These are phyloP conservation scores for Poeciliopsis presidionis DNA, from an alignment of 2,797 vertebrate species.

Conservation along the genomic window DNA sequence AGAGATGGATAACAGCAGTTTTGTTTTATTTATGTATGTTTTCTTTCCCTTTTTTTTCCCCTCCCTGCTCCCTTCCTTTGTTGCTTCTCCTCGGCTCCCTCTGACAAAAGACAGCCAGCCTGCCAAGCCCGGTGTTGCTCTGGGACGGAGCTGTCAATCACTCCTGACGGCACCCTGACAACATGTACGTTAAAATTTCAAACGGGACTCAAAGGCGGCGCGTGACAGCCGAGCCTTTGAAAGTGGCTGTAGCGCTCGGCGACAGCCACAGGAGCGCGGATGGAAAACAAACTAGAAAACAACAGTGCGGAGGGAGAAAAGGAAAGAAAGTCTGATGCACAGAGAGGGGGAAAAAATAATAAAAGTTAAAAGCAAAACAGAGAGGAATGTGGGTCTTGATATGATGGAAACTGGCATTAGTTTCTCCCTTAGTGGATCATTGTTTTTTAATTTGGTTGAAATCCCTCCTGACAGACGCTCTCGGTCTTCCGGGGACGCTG, in stretches of 20 bases:
- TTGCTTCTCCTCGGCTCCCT: slow-evolving; percentile 82
- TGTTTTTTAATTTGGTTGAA: slow-evolving; percentile 82
- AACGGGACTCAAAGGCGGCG: slow-evolving; percentile 84
- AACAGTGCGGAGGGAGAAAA: slow-evolving; percentile 74
- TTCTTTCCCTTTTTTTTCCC: slow-evolving; percentile 46
- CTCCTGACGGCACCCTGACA: slow-evolving; percentile 85
- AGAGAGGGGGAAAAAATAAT: slow-evolving; percentile 53
- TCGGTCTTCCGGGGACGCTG: slow-evolving; percentile 65
- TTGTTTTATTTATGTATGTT: slow-evolving; percentile 87
- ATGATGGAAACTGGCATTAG: slow-evolving; percentile 80
- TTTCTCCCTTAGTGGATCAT: slow-evolving; percentile 75
- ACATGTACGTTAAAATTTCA: slow-evolving; percentile 89
- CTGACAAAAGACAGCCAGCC: slow-evolving; percentile 87
- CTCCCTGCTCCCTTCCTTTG: slow-evolving; percentile 81
- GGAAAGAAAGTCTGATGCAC: slow-evolving; percentile 58
- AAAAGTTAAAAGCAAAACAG: slow-evolving; percentile 81
- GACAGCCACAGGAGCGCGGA: slow-evolving; percentile 83
- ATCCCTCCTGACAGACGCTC: slow-evolving; percentile 65
- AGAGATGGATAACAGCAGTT: slow-evolving; percentile 83
- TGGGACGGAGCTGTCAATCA: slow-evolving; percentile 88
- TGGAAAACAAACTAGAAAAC: slow-evolving; percentile 86
- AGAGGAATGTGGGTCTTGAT: slow-evolving; percentile 80
- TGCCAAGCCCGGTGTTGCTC: slow-evolving; percentile 84
- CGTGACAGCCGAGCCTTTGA: slow-evolving; percentile 86
- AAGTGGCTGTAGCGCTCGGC: slow-evolving; percentile 85